Conservation (phyloP, 2,797 vertebrate genomes). For the Diglossa cyanea region DNA sequence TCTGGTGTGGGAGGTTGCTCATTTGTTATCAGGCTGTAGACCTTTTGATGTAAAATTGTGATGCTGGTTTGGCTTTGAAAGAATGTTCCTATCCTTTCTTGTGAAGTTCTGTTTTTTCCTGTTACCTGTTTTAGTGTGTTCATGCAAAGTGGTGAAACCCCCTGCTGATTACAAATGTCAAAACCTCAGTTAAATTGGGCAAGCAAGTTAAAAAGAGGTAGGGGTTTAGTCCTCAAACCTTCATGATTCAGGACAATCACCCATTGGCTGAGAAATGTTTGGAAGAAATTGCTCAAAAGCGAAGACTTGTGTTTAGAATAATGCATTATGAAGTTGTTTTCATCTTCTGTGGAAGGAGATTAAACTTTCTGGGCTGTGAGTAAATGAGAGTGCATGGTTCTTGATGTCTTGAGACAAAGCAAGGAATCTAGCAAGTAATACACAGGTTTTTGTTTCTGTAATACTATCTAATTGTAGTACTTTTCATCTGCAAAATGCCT, state of each 20-base stretch:
- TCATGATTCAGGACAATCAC: not conserved
- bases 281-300: not conserved
- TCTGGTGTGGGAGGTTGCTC: not conserved
- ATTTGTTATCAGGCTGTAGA: not conserved
- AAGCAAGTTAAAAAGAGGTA: not conserved
- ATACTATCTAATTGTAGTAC: not conserved
- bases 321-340: not conserved
- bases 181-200: not conserved
- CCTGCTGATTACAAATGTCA: not conserved
- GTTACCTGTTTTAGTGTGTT: conserved; percentile 11
- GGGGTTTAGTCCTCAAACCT: not conserved
- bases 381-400: not conserved
- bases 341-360: not conserved
- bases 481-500: not conserved
- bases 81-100: not conserved
- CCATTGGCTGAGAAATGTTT: not conserved
- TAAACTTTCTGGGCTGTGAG: not conserved
- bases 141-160: conserved; percentile 60
- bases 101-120: not conserved
- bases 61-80: not conserved
- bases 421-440: not conserved
- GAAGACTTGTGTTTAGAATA: not conserved
- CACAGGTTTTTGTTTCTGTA: not conserved
- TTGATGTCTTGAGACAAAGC: not conserved
- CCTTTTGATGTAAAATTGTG: not conserved